phyloP scores from a whole-genome alignment of 1,140 invertebrate genomes.

The Drosophila chauvacae region DNA sequence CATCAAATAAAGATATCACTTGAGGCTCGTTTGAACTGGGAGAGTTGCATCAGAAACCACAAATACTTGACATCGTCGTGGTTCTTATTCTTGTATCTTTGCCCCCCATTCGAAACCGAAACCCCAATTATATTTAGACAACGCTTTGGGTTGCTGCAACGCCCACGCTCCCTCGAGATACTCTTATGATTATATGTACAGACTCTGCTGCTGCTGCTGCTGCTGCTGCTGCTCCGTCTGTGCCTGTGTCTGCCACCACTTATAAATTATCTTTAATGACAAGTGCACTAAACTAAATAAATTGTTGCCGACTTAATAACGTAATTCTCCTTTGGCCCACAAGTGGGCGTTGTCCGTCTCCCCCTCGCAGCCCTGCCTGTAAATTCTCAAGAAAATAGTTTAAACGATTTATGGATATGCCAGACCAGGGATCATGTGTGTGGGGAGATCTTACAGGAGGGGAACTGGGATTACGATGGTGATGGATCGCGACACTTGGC shows the following conservation, averaged over 20 bases:
- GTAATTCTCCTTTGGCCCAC: conserved; percentile 57
- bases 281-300: conserved; percentile 80
- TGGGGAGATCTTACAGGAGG: conserved; percentile 1
- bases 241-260: conserved; percentile 26
- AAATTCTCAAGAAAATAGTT: conserved; percentile 36
- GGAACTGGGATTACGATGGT: conserved; percentile 11
- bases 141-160: conserved; percentile 31
- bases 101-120: conserved; percentile 12
- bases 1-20: conserved; percentile 61
- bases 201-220: conserved; percentile 2
- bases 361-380: neutral
- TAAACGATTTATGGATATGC: conserved; percentile 67
- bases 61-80: conserved; percentile 4
- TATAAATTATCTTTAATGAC: conserved; percentile 81
- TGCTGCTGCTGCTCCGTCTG: conserved; percentile 4
- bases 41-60: conserved; percentile 59
- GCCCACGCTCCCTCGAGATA: conserved; percentile 59
- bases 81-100: conserved; percentile 9
- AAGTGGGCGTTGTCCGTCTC: conserved; percentile 56
- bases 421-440: conserved; percentile 10
- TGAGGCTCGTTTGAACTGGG: conserved; percentile 13
- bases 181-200: conserved; percentile 54
- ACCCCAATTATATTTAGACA: conserved; percentile 62
- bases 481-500: conserved; percentile 33
- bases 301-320: conserved; percentile 74